A percentile compares a stretch with the other conserved stretches of the same genome.
phyloP scores from a whole-genome alignment of 2,888 invertebrate genomes.

The Alviniconcha strummeri region DNA sequence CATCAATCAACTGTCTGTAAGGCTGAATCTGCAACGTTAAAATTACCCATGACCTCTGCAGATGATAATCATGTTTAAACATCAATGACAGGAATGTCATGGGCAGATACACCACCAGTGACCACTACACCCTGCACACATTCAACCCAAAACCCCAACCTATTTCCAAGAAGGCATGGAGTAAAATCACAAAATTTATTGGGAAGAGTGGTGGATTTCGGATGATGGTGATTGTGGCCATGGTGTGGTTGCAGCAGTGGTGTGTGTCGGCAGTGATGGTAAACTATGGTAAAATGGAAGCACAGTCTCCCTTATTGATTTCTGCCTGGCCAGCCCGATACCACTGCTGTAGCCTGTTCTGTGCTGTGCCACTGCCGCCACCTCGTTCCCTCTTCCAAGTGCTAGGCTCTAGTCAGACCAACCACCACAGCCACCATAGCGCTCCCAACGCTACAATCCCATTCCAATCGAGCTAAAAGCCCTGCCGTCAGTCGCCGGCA shows the following conservation, averaged over 20 bases:
- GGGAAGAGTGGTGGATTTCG: not conserved
- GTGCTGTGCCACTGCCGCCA: slow-evolving; percentile 5
- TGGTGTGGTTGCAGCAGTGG: slow-evolving; percentile 22
- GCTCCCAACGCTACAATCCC: not conserved
- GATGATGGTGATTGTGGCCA: not conserved
- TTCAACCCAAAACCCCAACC: not conserved
- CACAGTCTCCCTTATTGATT: slow-evolving; percentile 31
- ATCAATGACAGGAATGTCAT: not conserved
- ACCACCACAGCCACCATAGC: not conserved
- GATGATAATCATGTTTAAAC: no score
- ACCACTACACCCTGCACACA: not conserved
- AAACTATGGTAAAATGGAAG: slow-evolving; percentile 35
- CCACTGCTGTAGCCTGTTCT: slow-evolving; percentile 12
- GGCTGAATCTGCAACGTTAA: no score
- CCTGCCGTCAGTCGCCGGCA: slow-evolving; percentile 20
- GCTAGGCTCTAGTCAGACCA: slow-evolving; percentile 17
- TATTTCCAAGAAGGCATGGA: not conserved
- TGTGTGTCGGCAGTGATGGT: slow-evolving; percentile 21
- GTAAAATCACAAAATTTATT: not conserved
- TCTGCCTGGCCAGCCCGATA: slow-evolving; percentile 18
- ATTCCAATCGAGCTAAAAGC: slow-evolving; percentile 13
- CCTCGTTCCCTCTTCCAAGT: not conserved
- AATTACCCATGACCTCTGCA: no score
- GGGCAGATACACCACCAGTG: not conserved
- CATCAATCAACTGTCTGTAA: no score